Evolutionary conservation across 2,797 vertebrate species (phyloP).

Genomic region (Synanceia verrucosa): DNA sequence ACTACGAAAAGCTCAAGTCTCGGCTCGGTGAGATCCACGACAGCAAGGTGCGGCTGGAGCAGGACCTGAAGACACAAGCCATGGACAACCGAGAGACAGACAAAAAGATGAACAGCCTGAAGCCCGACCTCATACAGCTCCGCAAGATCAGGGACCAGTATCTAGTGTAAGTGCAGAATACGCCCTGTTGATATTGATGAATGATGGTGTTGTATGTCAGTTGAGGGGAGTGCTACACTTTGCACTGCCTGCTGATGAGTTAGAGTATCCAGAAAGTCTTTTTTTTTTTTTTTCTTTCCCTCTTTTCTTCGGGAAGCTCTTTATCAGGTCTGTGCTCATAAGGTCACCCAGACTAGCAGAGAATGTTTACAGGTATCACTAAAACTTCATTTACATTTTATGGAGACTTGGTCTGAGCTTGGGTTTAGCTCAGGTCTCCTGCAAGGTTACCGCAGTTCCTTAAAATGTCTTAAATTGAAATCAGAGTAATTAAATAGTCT

Average conservation of each 20-base stretch:
- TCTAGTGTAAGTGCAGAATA: constrained; percentile 88
- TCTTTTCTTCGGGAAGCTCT: too few species aligned
- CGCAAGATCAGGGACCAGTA: constrained; percentile 97
- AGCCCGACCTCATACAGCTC: constrained; percentile 95
- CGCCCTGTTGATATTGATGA: too few species aligned
- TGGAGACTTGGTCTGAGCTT: neutral
- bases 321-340: too few species aligned
- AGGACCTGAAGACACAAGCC: constrained; percentile 95
- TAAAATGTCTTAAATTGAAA: too few species aligned
- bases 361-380: neutral
- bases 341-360: too few species aligned
- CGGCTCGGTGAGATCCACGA: constrained; percentile 96
- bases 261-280: too few species aligned
- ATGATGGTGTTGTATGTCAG: too few species aligned
- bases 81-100: constrained; percentile 95
- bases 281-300: too few species aligned
- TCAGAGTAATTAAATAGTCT: too few species aligned
- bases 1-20: constrained; percentile 95
- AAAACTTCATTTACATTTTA: neutral
- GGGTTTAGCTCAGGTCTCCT: neutral
- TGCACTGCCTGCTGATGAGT: too few species aligned
- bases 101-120: constrained; percentile 98
- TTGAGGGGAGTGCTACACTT: too few species aligned
- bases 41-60: constrained; percentile 92
- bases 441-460: too few species aligned